Percentiles rank a stretch among this genome's conserved stretches.
phyloP scores from a whole-genome alignment of 2,113 vertebrate species.

The Seriola quinqueradiata region DNA sequence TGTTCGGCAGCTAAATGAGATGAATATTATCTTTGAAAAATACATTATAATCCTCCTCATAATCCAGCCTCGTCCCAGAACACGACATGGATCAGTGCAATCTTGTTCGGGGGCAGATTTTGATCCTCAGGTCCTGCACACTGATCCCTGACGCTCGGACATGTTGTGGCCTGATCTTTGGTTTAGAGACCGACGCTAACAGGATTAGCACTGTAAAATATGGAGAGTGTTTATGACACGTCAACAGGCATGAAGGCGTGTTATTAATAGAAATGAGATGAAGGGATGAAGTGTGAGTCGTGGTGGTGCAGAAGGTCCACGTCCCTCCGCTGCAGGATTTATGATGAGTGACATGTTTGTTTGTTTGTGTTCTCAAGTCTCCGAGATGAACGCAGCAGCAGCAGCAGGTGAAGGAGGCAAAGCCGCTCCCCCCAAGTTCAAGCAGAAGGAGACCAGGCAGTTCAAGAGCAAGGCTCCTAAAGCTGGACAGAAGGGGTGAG shows the following conservation, averaged over 20 bases:
- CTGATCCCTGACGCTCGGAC: not conserved
- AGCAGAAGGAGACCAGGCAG: constrained; percentile 89
- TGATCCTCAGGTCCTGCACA: not conserved
- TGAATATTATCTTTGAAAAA: constrained; percentile 18
- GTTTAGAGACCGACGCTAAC: not conserved
- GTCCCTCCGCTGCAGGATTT: not conserved
- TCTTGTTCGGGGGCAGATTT: not conserved
- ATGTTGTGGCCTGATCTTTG: not conserved
- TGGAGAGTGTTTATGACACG: not conserved
- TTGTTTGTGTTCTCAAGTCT: not conserved
- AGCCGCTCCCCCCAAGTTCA: constrained; percentile 88
- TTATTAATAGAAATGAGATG: not conserved
- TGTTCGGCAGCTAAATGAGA: not conserved
- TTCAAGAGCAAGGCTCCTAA: constrained; percentile 95
- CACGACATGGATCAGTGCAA: not conserved
- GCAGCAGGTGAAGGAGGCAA: constrained; percentile 61
- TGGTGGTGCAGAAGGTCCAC: too few relatives aligned
- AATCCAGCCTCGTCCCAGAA: constrained; percentile 16
- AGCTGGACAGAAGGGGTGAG: constrained; percentile 90
- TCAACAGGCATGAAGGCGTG: too few relatives aligned
- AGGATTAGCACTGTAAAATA: not conserved
- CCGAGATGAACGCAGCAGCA: constrained; percentile 55
- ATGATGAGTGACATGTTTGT: not conserved
- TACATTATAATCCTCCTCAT: not conserved
- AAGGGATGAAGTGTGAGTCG: not conserved